These are phyloP conservation scores for Chaetura pelagica DNA, from an alignment of 2,113 vertebrate species.

Conservation along the genomic window DNA sequence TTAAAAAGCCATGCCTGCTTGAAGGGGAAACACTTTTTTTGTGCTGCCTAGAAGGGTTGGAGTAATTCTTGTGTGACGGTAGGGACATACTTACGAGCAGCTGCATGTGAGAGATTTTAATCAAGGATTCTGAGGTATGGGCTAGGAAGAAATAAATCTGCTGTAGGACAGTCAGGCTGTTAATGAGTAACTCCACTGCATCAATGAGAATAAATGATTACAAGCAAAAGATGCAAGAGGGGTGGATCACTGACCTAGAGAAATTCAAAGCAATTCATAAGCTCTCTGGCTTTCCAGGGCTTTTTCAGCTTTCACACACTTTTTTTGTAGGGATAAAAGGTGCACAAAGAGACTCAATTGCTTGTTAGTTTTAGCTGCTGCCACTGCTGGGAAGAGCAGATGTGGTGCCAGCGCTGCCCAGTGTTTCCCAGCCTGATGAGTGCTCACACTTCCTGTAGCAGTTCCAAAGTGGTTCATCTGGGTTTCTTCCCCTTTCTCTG, in stretches of 20 bases:
- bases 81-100: background rate
- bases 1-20: background rate
- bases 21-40: background rate
- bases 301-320: background rate
- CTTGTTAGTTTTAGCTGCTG: background rate
- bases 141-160: background rate
- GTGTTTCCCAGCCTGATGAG: background rate
- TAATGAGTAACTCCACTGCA: slow-evolving; percentile 39
- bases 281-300: background rate
- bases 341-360: background rate
- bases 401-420: accelerated
- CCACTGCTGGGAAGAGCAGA: background rate
- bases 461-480: background rate
- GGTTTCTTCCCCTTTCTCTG: background rate
- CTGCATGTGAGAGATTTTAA: background rate
- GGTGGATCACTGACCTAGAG: background rate
- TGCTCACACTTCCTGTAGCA: background rate
- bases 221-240: background rate
- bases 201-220: slow-evolving; percentile 9
- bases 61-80: background rate
- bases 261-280: background rate
- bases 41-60: background rate
- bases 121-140: background rate
- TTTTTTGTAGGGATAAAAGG: background rate
- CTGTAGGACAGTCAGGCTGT: background rate